Conservation (phyloP, 2,797 vertebrate species). For the Acrossocheilus fasciatus region DNA sequence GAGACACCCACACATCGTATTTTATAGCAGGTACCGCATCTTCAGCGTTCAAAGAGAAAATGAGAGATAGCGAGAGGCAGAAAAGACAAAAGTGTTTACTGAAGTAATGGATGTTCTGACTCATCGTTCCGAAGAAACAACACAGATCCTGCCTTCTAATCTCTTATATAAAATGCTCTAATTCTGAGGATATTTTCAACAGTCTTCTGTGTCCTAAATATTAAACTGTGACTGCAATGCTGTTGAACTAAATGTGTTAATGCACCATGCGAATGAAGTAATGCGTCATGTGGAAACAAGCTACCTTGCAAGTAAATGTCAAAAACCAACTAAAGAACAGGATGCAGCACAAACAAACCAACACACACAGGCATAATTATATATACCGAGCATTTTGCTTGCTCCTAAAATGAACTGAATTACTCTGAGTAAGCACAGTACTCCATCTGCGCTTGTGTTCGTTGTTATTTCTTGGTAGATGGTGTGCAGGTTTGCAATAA, state of each 20-base stretch:
- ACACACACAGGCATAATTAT: constrained; percentile 17
- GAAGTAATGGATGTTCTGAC: constrained; percentile 52
- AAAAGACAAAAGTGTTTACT: constrained; percentile 20
- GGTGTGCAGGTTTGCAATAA: constrained; percentile 34
- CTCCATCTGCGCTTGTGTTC: constrained; percentile 45
- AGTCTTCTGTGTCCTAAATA: constrained; percentile 15
- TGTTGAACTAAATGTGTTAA: background rate
- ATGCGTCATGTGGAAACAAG: background rate
- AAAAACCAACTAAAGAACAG: constrained; percentile 22
- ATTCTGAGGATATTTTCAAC: constrained; percentile 44
- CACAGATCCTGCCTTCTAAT: constrained; percentile 53
- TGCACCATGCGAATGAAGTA: background rate
- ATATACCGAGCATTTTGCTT: background rate
- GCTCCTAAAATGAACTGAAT: constrained; percentile 40
- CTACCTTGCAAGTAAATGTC: constrained; percentile 11
- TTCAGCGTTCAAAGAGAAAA: constrained; percentile 28
- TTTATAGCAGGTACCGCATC: constrained; percentile 44
- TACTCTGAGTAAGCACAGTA: constrained; percentile 31
- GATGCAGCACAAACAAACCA: constrained; percentile 28
- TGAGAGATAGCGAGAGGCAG: background rate
- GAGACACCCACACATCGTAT: constrained; percentile 52
- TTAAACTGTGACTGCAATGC: background rate
- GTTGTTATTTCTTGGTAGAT: constrained; percentile 10
- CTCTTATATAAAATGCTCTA: constrained; percentile 54
- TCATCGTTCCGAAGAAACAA: constrained; percentile 51